Evolutionary conservation across 2,797 vertebrate genomes (phyloP).

Genomic region (Rhabdomys pumilio): DNA sequence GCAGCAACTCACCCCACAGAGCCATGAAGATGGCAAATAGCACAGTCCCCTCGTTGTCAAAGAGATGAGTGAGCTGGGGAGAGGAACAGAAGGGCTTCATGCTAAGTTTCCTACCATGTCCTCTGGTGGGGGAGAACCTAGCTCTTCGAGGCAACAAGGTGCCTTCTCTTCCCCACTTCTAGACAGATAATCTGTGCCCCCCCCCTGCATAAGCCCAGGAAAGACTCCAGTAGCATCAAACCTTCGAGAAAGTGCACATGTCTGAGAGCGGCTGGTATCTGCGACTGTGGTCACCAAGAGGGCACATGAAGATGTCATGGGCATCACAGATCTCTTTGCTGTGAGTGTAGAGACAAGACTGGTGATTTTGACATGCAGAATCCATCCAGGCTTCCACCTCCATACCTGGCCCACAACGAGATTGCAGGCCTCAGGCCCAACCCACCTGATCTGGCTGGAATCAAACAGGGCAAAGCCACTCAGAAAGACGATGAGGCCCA

Average conservation of each 20-base stretch:
- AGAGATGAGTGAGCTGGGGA: slow-evolving; percentile 94
- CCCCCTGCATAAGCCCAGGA: not conserved
- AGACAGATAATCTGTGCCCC: not conserved
- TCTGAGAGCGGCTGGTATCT: slow-evolving; percentile 94
- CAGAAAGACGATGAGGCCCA: slow-evolving; percentile 91
- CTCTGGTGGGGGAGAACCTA: not conserved
- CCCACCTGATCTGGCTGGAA: slow-evolving; percentile 95
- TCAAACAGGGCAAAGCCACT: slow-evolving; percentile 92
- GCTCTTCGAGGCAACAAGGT: not conserved
- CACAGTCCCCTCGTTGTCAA: slow-evolving; percentile 96
- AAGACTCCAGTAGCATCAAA: slow-evolving; percentile 77
- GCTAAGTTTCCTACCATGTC: not conserved
- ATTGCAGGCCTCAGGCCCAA: not conserved
- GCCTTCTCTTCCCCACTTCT: not conserved
- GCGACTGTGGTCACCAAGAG: slow-evolving; percentile 94
- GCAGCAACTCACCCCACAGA: slow-evolving; percentile 94
- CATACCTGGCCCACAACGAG: not conserved
- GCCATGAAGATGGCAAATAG: slow-evolving; percentile 97
- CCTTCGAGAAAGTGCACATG: slow-evolving; percentile 96
- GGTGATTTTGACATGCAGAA: not conserved
- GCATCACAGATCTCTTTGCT: slow-evolving; percentile 96
- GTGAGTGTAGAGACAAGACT: not conserved
- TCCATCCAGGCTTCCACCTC: slow-evolving; percentile 67
- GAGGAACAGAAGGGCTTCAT: not conserved
- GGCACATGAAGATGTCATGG: slow-evolving; percentile 92